These are phyloP conservation scores for Heliothis peltigera DNA, from an alignment of 2,888 invertebrate species.

Conservation along the genomic window DNA sequence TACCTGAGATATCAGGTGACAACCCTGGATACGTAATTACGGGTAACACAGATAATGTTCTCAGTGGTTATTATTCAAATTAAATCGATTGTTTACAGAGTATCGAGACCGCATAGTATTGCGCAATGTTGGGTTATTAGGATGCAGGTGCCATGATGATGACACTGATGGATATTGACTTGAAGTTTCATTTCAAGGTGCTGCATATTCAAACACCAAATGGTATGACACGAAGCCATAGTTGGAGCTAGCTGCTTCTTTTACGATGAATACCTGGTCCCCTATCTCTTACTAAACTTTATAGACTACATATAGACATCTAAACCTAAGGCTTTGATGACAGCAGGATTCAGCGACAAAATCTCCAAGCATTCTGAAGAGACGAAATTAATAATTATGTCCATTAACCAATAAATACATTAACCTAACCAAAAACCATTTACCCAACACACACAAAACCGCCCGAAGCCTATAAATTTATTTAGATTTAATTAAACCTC, in stretches of 20 bases:
- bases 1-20: conserved; percentile 22
- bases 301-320: no score
- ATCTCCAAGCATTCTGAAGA: no score
- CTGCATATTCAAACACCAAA: no score
- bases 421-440: background rate
- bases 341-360: no score
- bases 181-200: conserved; percentile 8
- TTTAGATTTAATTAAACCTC: conserved; percentile 40
- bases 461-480: background rate
- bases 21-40: conserved; percentile 54
- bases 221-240: no score
- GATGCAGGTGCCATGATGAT: conserved; percentile 29
- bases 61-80: conserved; percentile 55
- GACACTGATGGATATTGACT: conserved; percentile 1
- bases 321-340: no score
- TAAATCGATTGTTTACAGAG: conserved; percentile 59
- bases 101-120: conserved; percentile 39
- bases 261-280: no score
- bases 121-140: conserved; percentile 17
- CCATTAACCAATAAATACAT: background rate
- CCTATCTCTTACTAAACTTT: no score
- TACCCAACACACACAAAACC: background rate
- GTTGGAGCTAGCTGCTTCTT: no score
- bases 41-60: conserved; percentile 43
- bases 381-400: no score